Conservation (phyloP, 2,113 vertebrate species). For the Bucco capensis region DNA sequence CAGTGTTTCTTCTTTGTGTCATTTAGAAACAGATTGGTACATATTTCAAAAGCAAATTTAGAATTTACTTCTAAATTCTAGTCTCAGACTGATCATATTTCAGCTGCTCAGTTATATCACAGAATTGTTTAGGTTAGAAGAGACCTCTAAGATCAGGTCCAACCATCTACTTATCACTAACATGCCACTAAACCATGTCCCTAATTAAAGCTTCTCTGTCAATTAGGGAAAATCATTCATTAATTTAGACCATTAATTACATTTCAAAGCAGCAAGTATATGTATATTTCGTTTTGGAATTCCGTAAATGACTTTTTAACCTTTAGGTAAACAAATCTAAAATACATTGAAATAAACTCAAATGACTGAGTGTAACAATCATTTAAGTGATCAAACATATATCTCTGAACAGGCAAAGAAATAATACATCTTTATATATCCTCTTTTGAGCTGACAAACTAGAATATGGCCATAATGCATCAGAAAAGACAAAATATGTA, state of each 20-base stretch:
- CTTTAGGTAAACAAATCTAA: neutral
- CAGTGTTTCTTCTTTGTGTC: neutral
- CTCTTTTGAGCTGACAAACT: neutral
- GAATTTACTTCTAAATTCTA: neutral
- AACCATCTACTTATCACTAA: too few relatives aligned
- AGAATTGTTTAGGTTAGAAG: too few relatives aligned
- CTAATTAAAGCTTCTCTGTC: neutral
- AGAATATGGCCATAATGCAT: neutral
- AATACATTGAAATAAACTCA: neutral
- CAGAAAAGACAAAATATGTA: neutral
- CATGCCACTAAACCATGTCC: too few relatives aligned
- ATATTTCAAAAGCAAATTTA: neutral
- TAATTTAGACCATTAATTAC: neutral
- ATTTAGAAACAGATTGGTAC: neutral
- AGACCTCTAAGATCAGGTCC: too few relatives aligned
- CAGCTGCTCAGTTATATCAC: neutral
- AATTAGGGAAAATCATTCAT: neutral
- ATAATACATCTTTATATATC: neutral
- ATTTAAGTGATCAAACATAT: neutral
- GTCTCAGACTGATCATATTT: neutral
- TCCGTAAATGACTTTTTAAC: neutral
- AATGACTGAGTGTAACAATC: neutral
- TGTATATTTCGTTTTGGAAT: neutral
- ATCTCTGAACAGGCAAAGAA: neutral
- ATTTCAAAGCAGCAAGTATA: neutral